phyloP scores from a whole-genome alignment of 2,797 vertebrate species.

The Chelon labrosus region DNA sequence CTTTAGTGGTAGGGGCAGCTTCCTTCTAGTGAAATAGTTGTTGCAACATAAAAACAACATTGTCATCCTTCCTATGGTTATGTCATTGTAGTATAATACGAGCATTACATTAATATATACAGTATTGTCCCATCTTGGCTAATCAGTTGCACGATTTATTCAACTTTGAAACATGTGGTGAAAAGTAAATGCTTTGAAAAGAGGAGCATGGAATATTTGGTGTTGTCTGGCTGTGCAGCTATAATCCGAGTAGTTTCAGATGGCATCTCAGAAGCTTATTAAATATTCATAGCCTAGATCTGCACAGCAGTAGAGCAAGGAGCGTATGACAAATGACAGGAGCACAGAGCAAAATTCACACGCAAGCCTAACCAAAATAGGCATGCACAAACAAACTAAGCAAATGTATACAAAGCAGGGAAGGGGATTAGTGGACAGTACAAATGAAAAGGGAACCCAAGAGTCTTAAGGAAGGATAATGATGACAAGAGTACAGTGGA shows the following conservation, averaged over 20 bases:
- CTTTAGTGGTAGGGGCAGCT: background rate
- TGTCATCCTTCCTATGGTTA: background rate
- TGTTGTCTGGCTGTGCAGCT: constrained; percentile 27
- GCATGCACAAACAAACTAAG: constrained; percentile 5
- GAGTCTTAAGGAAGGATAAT: constrained; percentile 2
- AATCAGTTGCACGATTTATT: background rate
- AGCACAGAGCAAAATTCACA: constrained; percentile 32
- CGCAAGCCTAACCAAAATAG: background rate
- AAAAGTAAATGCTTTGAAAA: background rate
- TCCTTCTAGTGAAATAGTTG: background rate
- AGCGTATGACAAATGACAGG: constrained; percentile 61
- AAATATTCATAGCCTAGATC: constrained; percentile 79
- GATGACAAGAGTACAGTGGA: constrained; percentile 2
- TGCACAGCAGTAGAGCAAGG: constrained; percentile 41
- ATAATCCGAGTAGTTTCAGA: constrained; percentile 72
- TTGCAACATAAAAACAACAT: constrained; percentile 4
- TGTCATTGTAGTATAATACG: background rate
- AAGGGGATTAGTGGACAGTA: background rate
- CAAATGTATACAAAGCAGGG: constrained; percentile 20
- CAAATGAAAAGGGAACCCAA: background rate
- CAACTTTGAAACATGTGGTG: background rate
- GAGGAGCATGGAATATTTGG: background rate
- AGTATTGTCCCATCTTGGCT: background rate
- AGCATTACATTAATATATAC: too few relatives aligned
- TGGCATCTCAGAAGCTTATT: constrained; percentile 70